Conservation (phyloP, 1,140 invertebrate species). For the Papilio helenus region DNA sequence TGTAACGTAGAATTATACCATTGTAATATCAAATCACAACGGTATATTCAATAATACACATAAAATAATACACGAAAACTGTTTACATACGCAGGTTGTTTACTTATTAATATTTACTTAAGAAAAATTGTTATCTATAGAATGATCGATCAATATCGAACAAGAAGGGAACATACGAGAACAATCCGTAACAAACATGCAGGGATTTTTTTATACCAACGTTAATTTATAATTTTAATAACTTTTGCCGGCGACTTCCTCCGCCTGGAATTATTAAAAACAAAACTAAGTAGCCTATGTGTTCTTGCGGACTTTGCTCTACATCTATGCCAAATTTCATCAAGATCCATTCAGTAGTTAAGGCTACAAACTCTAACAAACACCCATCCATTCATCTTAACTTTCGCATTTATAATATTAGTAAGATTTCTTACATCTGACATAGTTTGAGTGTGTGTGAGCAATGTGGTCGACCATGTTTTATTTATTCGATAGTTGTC, state of each 20-base stretch:
- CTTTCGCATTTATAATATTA: too few relatives aligned
- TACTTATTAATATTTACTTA: not conserved
- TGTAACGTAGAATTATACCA: not conserved
- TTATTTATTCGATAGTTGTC: conserved; percentile 12
- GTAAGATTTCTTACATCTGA: not conserved
- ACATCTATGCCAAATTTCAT: too few relatives aligned
- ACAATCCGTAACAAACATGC: not conserved
- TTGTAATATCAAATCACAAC: conserved; percentile 12
- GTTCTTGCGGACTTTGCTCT: too few relatives aligned
- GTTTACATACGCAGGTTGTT: not conserved
- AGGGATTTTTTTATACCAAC: not conserved
- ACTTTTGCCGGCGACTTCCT: not conserved
- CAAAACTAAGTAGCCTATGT: too few relatives aligned
- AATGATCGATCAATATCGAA: not conserved
- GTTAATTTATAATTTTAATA: not conserved
- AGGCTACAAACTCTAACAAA: too few relatives aligned
- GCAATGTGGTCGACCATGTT: not conserved
- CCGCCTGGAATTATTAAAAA: too few relatives aligned
- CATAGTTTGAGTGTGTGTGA: not conserved
- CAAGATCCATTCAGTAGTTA: too few relatives aligned
- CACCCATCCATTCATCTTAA: too few relatives aligned
- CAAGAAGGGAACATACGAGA: not conserved
- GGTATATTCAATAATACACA: conserved; percentile 2
- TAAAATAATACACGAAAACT: not conserved
- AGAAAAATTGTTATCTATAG: not conserved